Conservation (phyloP, 2,888 invertebrate genomes). For the Chloromyia formosa region DNA sequence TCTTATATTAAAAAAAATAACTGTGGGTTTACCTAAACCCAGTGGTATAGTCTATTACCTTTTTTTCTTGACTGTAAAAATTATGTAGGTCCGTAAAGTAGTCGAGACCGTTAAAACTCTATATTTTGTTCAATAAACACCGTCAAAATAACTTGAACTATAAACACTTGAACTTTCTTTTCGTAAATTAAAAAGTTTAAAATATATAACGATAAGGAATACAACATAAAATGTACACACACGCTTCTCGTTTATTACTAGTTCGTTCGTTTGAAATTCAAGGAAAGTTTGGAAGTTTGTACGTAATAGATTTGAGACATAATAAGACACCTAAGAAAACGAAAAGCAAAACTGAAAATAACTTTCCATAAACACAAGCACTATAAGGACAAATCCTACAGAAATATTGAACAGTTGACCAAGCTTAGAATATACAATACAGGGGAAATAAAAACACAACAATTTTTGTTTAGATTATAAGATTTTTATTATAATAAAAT, state of each 20-base stretch:
- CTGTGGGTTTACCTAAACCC: too few species aligned
- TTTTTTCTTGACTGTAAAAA: too few species aligned
- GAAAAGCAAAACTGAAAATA: background rate
- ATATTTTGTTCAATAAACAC: too few species aligned
- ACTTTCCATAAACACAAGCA: background rate
- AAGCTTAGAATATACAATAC: background rate
- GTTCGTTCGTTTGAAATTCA: slow-evolving; percentile 49
- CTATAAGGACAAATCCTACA: too few species aligned
- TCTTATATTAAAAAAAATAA: background rate
- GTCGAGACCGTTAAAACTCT: too few species aligned
- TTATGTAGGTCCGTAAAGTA: too few species aligned
- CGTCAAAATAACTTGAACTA: too few species aligned
- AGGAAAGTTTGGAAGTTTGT: background rate
- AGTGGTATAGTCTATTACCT: too few species aligned
- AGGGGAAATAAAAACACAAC: slow-evolving; percentile 11
- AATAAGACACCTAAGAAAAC: background rate
- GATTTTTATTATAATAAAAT: slow-evolving; percentile 49
- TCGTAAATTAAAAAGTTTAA: background rate
- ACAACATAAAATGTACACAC: slow-evolving; percentile 29
- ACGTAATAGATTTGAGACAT: too few species aligned
- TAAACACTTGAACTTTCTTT: too few species aligned
- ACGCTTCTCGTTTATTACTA: slow-evolving; percentile 52
- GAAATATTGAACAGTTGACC: background rate
- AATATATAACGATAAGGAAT: background rate
- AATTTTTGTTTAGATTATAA: slow-evolving; percentile 46